These are phyloP conservation scores for Perdita meconis DNA, from an alignment of 2,888 invertebrate species.

Conservation along the genomic window DNA sequence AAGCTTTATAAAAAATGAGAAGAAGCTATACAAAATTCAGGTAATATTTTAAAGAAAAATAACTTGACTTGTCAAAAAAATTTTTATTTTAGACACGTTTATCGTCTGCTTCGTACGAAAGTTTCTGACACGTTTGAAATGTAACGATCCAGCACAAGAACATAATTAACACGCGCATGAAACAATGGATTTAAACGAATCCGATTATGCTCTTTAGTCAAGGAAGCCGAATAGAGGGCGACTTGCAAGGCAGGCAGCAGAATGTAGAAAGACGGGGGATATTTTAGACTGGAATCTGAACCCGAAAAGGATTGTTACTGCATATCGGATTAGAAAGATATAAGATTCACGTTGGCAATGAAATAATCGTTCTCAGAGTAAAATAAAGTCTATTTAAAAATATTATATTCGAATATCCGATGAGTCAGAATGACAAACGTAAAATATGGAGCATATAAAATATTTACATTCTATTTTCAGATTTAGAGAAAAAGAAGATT, in stretches of 20 bases:
- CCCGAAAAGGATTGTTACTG: slow-evolving; percentile 69
- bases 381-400: slow-evolving; percentile 1
- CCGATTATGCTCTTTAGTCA: slow-evolving; percentile 54
- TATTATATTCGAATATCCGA: no score
- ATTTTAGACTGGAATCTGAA: slow-evolving; percentile 62
- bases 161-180: neutral
- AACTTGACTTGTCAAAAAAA: no score
- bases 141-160: neutral
- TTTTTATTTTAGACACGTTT: no score
- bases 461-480: no score
- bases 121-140: slow-evolving; percentile 1
- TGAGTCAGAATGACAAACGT: no score
- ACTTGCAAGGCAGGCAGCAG: slow-evolving; percentile 74
- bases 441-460: no score
- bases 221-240: slow-evolving; percentile 60
- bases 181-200: slow-evolving; percentile 20
- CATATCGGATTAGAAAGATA: slow-evolving; percentile 56
- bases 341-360: neutral
- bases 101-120: no score
- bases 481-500: no score
- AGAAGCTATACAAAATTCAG: no score
- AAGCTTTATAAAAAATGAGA: no score
- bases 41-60: no score
- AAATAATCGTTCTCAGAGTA: neutral
- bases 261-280: slow-evolving; percentile 71